phyloP scores from a whole-genome alignment of 2,113 vertebrate genomes.

The Paramisgurnus dabryanus region DNA sequence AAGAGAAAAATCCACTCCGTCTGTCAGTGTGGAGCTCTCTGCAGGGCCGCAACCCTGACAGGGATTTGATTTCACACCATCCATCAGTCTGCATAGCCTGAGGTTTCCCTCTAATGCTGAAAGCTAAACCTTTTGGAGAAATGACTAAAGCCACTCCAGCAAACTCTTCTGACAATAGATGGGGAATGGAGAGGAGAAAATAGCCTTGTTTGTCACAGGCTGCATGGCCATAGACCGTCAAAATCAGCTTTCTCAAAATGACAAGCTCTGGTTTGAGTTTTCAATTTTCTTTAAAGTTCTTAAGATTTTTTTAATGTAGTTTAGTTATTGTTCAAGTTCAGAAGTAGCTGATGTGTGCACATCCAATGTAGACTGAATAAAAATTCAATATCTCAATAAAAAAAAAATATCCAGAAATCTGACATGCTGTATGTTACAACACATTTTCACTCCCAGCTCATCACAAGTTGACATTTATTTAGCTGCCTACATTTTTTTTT shows the following conservation, averaged over 20 bases:
- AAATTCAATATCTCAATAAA: too few relatives aligned
- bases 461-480: too few relatives aligned
- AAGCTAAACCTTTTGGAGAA: conserved; percentile 27
- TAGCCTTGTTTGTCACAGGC: not conserved
- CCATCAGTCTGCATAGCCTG: conserved; percentile 17
- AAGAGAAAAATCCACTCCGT: not conserved
- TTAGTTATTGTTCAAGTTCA: too few relatives aligned
- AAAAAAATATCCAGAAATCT: too few relatives aligned
- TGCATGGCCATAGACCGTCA: not conserved
- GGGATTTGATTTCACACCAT: conserved; percentile 29
- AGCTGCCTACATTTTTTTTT: too few relatives aligned
- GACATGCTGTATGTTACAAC: too few relatives aligned
- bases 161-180: conserved; percentile 17
- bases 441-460: too few relatives aligned
- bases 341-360: too few relatives aligned
- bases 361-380: too few relatives aligned
- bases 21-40: conserved; percentile 9
- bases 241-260: conserved; percentile 1
- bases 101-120: conserved; percentile 33
- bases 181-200: not conserved
- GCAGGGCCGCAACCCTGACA: conserved; percentile 21
- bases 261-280: not conserved
- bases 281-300: not conserved
- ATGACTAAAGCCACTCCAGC: conserved; percentile 9
- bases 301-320: too few relatives aligned